Percentiles rank a stretch among this genome's conserved stretches.
Conservation (phyloP, 2,888 invertebrate species). For the Dryobotodes eremita region DNA sequence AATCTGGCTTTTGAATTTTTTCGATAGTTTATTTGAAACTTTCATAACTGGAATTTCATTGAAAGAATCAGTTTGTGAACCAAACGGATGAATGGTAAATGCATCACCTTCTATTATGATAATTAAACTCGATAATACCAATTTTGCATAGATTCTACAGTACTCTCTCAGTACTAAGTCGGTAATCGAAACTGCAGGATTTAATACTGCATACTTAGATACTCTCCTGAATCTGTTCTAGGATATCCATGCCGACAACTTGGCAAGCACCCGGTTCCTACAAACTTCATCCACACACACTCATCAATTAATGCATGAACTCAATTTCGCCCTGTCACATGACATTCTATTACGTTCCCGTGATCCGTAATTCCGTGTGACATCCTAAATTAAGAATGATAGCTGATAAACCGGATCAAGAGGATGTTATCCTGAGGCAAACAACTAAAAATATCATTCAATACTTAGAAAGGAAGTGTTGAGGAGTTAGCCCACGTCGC, state of each 20-base stretch:
- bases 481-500: constrained; percentile 2
- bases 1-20: constrained; percentile 6
- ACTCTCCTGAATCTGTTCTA: not conserved
- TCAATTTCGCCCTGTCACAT: constrained; percentile 23
- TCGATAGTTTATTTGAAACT: not conserved
- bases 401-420: constrained; percentile 6
- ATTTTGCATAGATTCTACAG: not conserved
- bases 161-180: not conserved
- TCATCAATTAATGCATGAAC: constrained; percentile 39
- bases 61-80: not conserved
- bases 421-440: constrained; percentile 6
- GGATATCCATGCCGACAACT: constrained; percentile 5
- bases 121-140: not conserved
- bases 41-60: not conserved
- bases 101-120: not conserved
- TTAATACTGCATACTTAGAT: not conserved
- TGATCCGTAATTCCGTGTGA: constrained; percentile 6
- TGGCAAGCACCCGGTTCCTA: not conserved
- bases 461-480: constrained; percentile 4
- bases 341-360: constrained; percentile 13
- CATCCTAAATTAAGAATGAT: constrained; percentile 19
- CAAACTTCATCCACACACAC: constrained; percentile 23
- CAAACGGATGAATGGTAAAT: not conserved
- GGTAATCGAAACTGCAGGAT: not conserved
- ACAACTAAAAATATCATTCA: constrained; percentile 24